Percentiles rank a stretch among this genome's conserved stretches.
Conservation (phyloP, 2,113 vertebrate species). For the Datnioides undecimradiatus region DNA sequence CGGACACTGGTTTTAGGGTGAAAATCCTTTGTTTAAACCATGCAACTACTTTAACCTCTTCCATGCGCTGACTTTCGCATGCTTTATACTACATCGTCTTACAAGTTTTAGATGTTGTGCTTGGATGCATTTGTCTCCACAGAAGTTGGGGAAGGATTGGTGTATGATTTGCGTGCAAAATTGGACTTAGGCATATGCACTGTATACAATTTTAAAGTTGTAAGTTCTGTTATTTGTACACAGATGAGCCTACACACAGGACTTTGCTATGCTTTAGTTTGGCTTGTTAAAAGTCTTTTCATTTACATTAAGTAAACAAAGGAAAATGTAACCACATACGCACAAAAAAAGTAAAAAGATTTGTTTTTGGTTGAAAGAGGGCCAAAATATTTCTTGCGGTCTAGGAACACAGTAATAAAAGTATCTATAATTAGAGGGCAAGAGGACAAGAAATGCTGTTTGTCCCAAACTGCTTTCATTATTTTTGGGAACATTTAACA, state of each 20-base stretch:
- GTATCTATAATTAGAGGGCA: background rate
- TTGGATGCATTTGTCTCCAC: too few relatives aligned
- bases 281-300: background rate
- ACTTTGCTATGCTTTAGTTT: background rate
- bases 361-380: background rate
- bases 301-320: conserved; percentile 1
- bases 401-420: background rate
- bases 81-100: too few relatives aligned
- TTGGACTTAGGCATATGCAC: too few relatives aligned
- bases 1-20: too few relatives aligned
- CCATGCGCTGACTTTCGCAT: too few relatives aligned
- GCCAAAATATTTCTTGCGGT: background rate
- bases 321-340: background rate
- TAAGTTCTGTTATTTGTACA: too few relatives aligned
- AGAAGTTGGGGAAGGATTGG: too few relatives aligned
- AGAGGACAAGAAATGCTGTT: background rate
- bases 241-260: background rate
- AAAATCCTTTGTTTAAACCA: too few relatives aligned
- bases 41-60: too few relatives aligned
- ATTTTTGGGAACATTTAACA: background rate
- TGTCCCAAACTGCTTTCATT: background rate
- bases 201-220: too few relatives aligned
- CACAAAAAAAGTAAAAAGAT: background rate
- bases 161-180: too few relatives aligned
- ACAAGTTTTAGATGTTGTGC: too few relatives aligned